These are phyloP conservation scores for Timema cristinae DNA, from an alignment of 2,888 invertebrate species.

Conservation along the genomic window DNA sequence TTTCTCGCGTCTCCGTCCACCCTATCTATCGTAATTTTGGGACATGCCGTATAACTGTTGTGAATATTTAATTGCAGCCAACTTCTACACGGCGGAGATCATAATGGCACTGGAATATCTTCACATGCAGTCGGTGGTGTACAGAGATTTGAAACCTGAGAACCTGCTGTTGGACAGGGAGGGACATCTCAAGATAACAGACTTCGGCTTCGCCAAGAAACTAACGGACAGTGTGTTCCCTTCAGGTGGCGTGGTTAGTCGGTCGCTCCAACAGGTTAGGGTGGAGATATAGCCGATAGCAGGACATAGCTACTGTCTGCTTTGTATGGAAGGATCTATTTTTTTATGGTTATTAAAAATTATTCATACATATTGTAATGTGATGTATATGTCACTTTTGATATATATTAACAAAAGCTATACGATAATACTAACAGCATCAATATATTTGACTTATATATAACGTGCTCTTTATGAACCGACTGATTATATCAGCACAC, in stretches of 20 bases:
- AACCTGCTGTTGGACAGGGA: constrained; percentile 87
- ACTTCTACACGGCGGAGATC: constrained; percentile 94
- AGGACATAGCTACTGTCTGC: too few relatives aligned
- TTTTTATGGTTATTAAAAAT: too few relatives aligned
- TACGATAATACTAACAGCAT: too few relatives aligned
- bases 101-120: constrained; percentile 91
- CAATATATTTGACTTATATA: too few relatives aligned
- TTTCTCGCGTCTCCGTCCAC: too few relatives aligned
- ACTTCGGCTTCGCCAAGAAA: constrained; percentile 97
- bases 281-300: not conserved
- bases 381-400: too few relatives aligned
- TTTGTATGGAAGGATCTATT: too few relatives aligned
- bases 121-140: constrained; percentile 83
- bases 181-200: constrained; percentile 95
- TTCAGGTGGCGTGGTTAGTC: too few relatives aligned
- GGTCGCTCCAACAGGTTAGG: not conserved
- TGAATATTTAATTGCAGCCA: constrained; percentile 51
- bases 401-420: too few relatives aligned
- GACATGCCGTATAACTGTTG: not conserved
- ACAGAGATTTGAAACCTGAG: constrained; percentile 89
- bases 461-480: too few relatives aligned
- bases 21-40: not conserved
- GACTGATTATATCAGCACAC: too few relatives aligned
- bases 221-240: constrained; percentile 66
- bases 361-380: too few relatives aligned